Evolutionary conservation across 2,888 invertebrate genomes (phyloP).

Genomic region (Nematopogon swammerdamellus): DNA sequence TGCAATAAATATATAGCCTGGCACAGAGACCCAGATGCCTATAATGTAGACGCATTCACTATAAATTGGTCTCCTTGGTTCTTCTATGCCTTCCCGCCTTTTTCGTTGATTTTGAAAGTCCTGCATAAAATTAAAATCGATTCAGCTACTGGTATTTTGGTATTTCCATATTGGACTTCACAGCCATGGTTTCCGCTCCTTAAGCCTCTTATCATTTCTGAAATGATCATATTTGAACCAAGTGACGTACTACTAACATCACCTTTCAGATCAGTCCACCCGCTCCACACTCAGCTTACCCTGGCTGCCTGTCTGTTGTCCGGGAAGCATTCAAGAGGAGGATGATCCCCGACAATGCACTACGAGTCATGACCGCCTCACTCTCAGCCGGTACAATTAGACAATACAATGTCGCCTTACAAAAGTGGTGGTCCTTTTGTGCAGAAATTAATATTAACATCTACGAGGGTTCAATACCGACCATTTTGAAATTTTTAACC

Average conservation of each 20-base stretch:
- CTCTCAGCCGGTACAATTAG: neutral
- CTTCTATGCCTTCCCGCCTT: conserved; percentile 15
- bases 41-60: conserved; percentile 13
- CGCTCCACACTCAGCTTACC: neutral
- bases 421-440: conserved; percentile 2
- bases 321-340: neutral
- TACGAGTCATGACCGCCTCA: neutral
- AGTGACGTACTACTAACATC: neutral
- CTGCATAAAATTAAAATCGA: neutral
- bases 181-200: conserved; percentile 2
- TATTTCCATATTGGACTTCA: conserved; percentile 2
- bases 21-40: conserved; percentile 13
- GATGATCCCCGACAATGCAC: neutral
- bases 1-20: conserved; percentile 12
- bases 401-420: neutral
- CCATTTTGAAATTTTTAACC: neutral
- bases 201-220: neutral
- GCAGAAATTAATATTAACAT: neutral
- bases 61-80: conserved; percentile 10
- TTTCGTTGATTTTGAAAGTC: conserved; percentile 8
- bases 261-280: conserved; percentile 1
- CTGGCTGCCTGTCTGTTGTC: conserved; percentile 1
- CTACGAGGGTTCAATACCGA: neutral
- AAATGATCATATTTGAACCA: conserved; percentile 1
- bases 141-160: conserved; percentile 2